Base-by-base conservation (phyloP, 2,888 invertebrate species). In the Drosophila mercatorum region DNA sequence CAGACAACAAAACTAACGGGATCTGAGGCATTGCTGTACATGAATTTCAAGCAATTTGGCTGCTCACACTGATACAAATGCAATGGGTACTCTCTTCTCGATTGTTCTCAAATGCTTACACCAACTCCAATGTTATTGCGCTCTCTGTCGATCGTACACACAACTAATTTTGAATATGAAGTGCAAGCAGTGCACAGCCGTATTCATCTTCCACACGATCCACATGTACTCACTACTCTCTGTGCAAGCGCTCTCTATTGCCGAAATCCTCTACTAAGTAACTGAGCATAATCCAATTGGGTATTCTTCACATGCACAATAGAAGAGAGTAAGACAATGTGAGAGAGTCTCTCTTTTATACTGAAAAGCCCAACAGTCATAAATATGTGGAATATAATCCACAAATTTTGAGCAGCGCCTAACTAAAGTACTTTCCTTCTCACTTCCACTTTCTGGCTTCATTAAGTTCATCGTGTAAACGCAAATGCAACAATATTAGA, bases 391-490 rank as follows among this genome's bases (percentile, higher is more conserved):
- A 46, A 28, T 17, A 34, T 17, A 31, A 17, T 10, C 51, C 28
- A 52, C 14, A 49, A 34, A 11, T 22, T 22, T 22, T 22, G 22
- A 22, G 22, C 22, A 22, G 22, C 22, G 22, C 22, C 22, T 22
- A 43, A 11, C 43, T 8, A 6, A 51, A 5, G 6, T 14, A 12
- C 17, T 22, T 43, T 22, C 22, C 12, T 49, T 44, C 28, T 47
- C n/a, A 8, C 10, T n/a, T 28, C 6, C 10, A 31, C n/a, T 47
- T n/a, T 8, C 40, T 11, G 8, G 7, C 12, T 10, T 28, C 6
- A 47, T 14, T 55, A 5, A 17, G 40, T 28, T 41, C 47, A 41
- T 31, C 73, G 76, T 65, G 69, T 78, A 60, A 79, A 72, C 79
- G 51, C 56, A 66, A 61, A 55, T 61, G 53, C 36, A 55, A 59